A percentile compares a stretch with the other conserved stretches of the same genome.
phyloP scores from a whole-genome alignment of 1,140 invertebrate species.

The Drusus annulatus region DNA sequence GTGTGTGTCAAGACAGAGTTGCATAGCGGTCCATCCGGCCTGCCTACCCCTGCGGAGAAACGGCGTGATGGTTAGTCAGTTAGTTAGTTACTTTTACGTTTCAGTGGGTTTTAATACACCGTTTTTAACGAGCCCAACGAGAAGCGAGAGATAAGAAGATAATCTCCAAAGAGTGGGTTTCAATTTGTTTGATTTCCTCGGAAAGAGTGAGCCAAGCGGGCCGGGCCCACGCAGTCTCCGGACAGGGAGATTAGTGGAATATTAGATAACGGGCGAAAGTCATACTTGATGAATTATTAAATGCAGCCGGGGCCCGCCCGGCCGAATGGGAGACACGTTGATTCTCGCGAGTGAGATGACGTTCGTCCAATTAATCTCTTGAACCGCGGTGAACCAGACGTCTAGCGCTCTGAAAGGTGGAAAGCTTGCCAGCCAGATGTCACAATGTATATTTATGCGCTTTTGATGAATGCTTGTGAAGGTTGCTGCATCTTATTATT shows the following conservation, averaged over 20 bases:
- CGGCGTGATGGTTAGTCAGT: no score
- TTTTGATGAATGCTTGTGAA: no score
- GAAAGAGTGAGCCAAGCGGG: constrained; percentile 16
- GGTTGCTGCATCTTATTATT: no score
- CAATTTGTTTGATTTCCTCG: constrained; percentile 44
- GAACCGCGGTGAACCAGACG: constrained; percentile 1
- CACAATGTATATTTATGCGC: no score
- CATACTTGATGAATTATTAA: constrained; percentile 25
- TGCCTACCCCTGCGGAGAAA: no score
- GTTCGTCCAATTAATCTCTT: constrained; percentile 26
- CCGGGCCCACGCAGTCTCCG: not conserved
- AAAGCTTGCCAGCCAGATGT: not conserved
- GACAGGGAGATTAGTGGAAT: not conserved
- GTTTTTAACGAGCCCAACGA: not conserved
- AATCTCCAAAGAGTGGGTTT: constrained; percentile 16
- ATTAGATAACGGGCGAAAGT: constrained; percentile 31
- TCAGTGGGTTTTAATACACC: no score
- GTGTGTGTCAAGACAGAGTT: no score
- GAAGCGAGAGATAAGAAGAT: not conserved
- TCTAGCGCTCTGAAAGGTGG: not conserved
- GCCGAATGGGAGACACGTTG: constrained; percentile 1
- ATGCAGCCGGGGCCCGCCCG: constrained; percentile 1
- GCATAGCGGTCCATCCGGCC: no score
- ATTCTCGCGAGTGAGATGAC: constrained; percentile 8
- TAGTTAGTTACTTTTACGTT: no score